phyloP scores from a whole-genome alignment of 2,113 vertebrate species.

The Nipponia nippon region DNA sequence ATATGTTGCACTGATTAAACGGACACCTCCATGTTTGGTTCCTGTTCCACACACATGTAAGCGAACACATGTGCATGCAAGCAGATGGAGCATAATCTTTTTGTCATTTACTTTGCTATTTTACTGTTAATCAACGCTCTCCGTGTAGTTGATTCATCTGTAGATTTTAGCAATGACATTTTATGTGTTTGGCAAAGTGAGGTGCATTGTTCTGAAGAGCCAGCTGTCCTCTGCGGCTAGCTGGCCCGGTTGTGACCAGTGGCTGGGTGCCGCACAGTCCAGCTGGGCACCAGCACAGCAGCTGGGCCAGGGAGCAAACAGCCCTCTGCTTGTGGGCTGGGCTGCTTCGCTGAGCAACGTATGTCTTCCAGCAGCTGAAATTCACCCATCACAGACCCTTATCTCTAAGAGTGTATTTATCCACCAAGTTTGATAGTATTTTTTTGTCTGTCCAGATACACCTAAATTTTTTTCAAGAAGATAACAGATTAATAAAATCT shows the following conservation, averaged over 20 bases:
- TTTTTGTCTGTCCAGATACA: neutral
- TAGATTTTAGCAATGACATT: neutral
- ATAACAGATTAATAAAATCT: neutral
- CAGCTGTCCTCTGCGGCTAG: neutral
- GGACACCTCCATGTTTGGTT: neutral
- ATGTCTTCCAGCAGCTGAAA: neutral
- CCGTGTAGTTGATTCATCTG: neutral
- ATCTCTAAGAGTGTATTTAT: neutral
- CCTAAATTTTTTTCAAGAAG: neutral
- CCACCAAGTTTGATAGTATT: neutral
- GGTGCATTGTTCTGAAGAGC: neutral
- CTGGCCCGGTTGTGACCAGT: neutral
- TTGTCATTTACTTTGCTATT: neutral
- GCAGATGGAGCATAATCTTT: neutral
- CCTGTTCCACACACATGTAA: neutral
- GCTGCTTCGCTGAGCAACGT: rapidly evolving
- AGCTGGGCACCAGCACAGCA: neutral
- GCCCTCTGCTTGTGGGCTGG: neutral
- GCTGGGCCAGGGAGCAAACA: neutral
- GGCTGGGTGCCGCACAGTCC: neutral
- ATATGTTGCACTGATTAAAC: neutral
- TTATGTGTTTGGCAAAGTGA: neutral
- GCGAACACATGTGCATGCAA: neutral
- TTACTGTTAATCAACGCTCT: neutral
- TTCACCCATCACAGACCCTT: neutral